These are phyloP conservation scores for Campoplex capitator DNA, from an alignment of 2,888 invertebrate species.

Conservation along the genomic window DNA sequence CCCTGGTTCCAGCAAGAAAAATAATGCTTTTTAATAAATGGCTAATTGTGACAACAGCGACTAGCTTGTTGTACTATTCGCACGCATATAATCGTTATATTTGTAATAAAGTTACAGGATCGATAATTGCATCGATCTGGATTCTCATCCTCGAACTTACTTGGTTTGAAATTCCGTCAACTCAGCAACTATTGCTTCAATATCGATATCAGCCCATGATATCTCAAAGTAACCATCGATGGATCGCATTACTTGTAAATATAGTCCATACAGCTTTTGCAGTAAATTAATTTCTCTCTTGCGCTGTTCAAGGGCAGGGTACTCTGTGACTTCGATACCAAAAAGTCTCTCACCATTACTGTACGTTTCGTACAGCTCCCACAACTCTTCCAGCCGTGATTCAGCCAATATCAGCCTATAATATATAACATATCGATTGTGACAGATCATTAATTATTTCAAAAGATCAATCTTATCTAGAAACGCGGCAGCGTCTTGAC, in stretches of 20 bases:
- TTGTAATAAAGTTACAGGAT: not conserved
- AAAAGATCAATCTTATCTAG: too few species aligned
- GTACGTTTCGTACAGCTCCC: constrained; percentile 93
- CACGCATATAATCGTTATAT: not conserved
- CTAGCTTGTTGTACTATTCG: too few species aligned
- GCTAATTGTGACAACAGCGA: too few species aligned
- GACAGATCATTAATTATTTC: not conserved
- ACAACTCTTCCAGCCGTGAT: constrained; percentile 93
- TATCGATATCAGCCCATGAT: constrained; percentile 93
- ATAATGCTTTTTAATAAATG: too few species aligned
- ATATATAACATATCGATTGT: constrained; percentile 27
- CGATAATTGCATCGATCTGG: not conserved
- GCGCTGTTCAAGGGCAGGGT: constrained; percentile 91
- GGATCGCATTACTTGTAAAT: constrained; percentile 93
- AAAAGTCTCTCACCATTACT: constrained; percentile 94
- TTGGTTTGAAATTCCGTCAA: constrained; percentile 92
- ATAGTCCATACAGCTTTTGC: constrained; percentile 92
- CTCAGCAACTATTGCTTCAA: constrained; percentile 92
- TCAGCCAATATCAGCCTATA: constrained; percentile 90
- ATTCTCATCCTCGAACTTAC: constrained; percentile 45
- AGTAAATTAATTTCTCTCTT: constrained; percentile 94
- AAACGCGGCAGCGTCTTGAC: too few species aligned
- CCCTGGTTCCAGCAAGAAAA: too few species aligned
- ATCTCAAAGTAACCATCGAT: constrained; percentile 95
- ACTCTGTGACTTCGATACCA: constrained; percentile 93